Conservation (phyloP, 2,888 invertebrate genomes). For the Uropetala carovei region DNA sequence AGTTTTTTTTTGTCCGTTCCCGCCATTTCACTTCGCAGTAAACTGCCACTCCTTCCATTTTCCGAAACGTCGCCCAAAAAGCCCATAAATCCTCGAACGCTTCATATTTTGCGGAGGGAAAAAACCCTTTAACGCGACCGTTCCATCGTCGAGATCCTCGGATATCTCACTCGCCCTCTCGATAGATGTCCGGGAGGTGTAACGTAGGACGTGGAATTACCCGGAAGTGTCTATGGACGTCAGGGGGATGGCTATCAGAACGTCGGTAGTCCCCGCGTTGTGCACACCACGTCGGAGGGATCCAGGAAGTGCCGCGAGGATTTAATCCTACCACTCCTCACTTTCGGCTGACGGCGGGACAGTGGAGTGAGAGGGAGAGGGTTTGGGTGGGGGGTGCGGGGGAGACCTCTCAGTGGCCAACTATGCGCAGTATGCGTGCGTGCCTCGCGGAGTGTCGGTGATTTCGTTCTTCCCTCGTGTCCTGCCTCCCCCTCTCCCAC, state of each 20-base stretch:
- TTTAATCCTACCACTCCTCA: constrained; percentile 2
- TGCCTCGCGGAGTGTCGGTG: background rate
- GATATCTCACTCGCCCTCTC: background rate
- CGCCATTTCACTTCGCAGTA: background rate
- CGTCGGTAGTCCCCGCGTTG: background rate
- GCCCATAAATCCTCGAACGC: background rate
- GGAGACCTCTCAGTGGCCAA: background rate
- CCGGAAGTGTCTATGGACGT: background rate
- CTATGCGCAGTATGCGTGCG: constrained; percentile 13
- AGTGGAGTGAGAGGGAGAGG: background rate
- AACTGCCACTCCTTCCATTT: background rate
- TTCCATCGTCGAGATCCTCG: background rate
- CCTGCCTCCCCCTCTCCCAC: background rate
- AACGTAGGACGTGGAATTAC: background rate
- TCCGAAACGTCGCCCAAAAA: background rate
- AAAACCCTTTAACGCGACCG: background rate
- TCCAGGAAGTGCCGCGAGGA: constrained; percentile 24
- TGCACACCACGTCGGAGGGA: background rate
- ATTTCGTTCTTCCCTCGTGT: background rate
- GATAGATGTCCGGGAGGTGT: background rate
- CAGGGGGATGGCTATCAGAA: background rate
- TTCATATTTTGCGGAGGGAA: background rate
- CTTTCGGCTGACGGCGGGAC: background rate
- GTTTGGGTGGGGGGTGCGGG: background rate
- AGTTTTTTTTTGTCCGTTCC: background rate